A percentile compares a stretch with the other conserved stretches of the same genome.
Conservation (phyloP, 1,140 invertebrate genomes). For the Formica exsecta region DNA sequence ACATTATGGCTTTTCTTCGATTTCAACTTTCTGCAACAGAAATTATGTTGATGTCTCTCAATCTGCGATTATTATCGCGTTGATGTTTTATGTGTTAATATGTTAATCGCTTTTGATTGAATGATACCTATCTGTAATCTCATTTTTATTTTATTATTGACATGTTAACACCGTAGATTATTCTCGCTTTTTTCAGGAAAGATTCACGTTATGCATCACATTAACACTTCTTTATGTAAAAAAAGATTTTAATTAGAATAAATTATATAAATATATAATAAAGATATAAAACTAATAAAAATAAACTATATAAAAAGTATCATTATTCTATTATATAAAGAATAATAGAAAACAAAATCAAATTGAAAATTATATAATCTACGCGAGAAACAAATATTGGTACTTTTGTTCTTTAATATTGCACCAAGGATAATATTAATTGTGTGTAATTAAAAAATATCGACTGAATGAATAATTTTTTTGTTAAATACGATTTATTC, state of each 20-base stretch:
- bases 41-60: conserved; percentile 26
- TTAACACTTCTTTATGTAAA: neutral
- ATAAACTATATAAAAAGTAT: neutral
- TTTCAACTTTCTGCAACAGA: conserved; percentile 83
- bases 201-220: neutral
- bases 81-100: neutral
- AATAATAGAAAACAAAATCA: neutral
- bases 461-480: neutral
- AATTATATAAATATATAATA: neutral
- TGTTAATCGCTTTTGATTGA: neutral
- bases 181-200: neutral
- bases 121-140: neutral
- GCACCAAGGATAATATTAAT: neutral
- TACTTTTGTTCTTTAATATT: neutral
- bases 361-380: neutral
- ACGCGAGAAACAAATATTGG: neutral
- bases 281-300: too few relatives aligned
- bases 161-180: neutral
- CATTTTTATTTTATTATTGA: neutral
- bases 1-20: conserved; percentile 89
- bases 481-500: neutral
- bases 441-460: neutral
- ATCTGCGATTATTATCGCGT: neutral
- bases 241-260: neutral
- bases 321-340: neutral